Percentiles rank a stretch among this genome's conserved stretches.
Evolutionary conservation across 2,113 vertebrate genomes (phyloP).

Genomic region (Halichoerus grypus): DNA sequence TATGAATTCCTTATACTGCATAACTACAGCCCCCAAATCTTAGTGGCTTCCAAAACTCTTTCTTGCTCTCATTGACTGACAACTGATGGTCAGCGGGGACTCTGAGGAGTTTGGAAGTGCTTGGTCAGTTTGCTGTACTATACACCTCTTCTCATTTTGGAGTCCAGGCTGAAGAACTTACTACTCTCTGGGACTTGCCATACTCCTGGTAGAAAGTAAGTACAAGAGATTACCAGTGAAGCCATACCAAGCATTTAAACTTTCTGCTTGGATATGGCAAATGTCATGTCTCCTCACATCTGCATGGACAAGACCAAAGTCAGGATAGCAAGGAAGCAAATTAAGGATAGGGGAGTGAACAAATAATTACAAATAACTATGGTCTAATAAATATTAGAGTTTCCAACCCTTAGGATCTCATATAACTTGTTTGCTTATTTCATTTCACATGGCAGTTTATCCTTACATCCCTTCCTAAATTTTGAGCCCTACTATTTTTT

Average conservation of each 20-base stretch:
- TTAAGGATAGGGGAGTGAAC: background rate
- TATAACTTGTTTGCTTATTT: background rate
- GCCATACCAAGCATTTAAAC: background rate
- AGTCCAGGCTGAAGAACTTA: background rate
- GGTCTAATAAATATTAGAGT: background rate
- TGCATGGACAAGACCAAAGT: background rate
- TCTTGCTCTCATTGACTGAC: background rate
- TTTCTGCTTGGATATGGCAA: background rate
- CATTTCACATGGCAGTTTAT: background rate
- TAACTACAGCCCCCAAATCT: background rate
- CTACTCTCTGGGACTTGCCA: background rate
- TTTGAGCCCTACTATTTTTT: background rate
- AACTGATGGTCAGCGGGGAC: background rate
- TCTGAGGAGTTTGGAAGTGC: background rate
- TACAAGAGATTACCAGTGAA: background rate
- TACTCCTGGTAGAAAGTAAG: background rate
- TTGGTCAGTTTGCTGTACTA: background rate
- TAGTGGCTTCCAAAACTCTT: background rate
- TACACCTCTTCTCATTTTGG: background rate
- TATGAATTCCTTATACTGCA: background rate
- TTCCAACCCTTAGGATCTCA: background rate
- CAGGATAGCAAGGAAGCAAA: background rate
- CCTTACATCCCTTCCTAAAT: background rate
- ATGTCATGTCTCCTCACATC: background rate
- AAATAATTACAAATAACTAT: background rate